Evolutionary conservation across 2,797 vertebrate species (phyloP).

Genomic region (Hafferia zeledoni): DNA sequence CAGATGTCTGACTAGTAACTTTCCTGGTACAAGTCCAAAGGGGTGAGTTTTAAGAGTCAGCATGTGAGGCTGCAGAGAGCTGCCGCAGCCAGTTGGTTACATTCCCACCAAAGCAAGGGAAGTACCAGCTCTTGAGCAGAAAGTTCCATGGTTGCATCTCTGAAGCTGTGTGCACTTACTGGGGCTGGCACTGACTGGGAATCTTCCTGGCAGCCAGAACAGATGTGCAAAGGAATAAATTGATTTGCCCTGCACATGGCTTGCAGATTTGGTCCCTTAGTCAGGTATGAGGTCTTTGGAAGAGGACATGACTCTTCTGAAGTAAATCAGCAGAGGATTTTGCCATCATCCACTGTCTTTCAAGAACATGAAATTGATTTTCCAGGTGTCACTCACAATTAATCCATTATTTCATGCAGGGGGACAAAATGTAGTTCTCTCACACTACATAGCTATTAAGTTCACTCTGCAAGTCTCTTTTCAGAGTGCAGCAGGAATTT

Average conservation of each 20-base stretch:
- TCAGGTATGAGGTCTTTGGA: not conserved
- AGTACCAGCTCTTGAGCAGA: not conserved
- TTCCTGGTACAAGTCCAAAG: not conserved
- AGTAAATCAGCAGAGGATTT: not conserved
- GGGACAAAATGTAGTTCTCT: not conserved
- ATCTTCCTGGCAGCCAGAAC: not conserved
- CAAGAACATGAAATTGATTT: not conserved
- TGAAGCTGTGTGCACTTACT: not conserved
- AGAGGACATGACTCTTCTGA: not conserved
- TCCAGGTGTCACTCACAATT: not conserved
- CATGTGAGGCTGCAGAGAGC: not conserved
- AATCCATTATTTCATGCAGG: not conserved
- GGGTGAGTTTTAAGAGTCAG: not conserved
- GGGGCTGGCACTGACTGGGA: not conserved
- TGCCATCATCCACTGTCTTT: not conserved
- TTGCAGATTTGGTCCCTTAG: not conserved
- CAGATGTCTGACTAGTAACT: not conserved
- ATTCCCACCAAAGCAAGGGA: not conserved
- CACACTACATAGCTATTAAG: not conserved
- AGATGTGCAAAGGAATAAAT: not conserved
- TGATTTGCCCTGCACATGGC: not conserved
- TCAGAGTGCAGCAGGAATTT: not conserved
- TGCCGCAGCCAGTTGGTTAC: not conserved
- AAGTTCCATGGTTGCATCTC: not conserved
- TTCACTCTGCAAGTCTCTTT: not conserved